Base-by-base conservation (phyloP, 2,797 vertebrate species). In the Hippoglossus hippoglossus region DNA sequence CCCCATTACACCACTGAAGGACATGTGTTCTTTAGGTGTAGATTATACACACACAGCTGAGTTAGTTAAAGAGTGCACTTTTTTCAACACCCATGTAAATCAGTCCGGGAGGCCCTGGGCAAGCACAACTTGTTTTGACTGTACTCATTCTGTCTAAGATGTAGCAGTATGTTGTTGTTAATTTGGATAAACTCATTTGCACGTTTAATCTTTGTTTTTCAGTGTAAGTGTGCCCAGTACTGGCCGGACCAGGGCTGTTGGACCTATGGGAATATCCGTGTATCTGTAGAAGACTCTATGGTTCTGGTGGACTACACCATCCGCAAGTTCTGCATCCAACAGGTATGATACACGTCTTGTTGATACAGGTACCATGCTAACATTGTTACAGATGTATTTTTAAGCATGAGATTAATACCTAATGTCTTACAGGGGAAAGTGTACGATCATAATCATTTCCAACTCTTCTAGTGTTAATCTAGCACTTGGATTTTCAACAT, bases 241-340 rank as follows among this genome's bases (percentile, higher is more conserved):
- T 99, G 98, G 98, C 98, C 98, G n/a, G 98, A 99, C 94, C 98
- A 99, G 93, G 98, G 98, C 88, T 99, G 98, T 89, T 99, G 98
- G 98, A 99, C 98, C 0, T 99, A 99, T 0, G 98, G 98, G 63
- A 99, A 98, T 89, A 97, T 99, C 84, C 95, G 98, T 0, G 98
- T 99, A 66, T 98, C 98, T 0, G 98, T 99, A 60, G 98, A 99
- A 70, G 98, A 99, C 39, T 95, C 96, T 51, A 98, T 97, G 0
- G 96, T 99, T 68, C 87, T 99, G 77, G 98, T 99, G 86, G 98
- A 99, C 90, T 99, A 99, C 93, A 99, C 98, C 5, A 95, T 99
- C 85, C 95, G 98, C 62, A 99, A 99, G 87, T 99, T 99, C 95
- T 99, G 97, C 94, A 98, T 99, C 84, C 98, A 99, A 28, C 97